Conservation (phyloP, 2,113 vertebrate species). For the Poicephalus meyeri region DNA sequence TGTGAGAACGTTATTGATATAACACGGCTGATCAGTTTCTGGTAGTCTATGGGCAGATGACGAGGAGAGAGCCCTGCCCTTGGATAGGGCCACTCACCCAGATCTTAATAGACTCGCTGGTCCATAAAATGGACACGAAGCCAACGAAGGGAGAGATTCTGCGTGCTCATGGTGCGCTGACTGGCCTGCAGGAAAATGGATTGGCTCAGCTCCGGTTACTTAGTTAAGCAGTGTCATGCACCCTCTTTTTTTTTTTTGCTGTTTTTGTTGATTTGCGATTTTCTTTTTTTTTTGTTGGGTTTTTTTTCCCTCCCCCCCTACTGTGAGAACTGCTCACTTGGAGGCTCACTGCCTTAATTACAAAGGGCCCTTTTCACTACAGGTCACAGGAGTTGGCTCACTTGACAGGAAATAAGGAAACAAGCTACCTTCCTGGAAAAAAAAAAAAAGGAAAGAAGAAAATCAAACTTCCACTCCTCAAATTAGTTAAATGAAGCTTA, state of each 20-base stretch:
- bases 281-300: not conserved
- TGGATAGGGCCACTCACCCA: slow-evolving; percentile 62
- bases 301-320: slow-evolving; percentile 15
- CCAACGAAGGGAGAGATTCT: slow-evolving; percentile 68
- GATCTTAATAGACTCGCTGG: slow-evolving; percentile 78
- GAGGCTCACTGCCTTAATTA: slow-evolving; percentile 81
- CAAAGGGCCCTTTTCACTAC: slow-evolving; percentile 81
- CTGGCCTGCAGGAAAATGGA: slow-evolving; percentile 53
- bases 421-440: slow-evolving; percentile 79
- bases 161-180: not conserved
- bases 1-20: slow-evolving; percentile 88
- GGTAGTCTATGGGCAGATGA: slow-evolving; percentile 63
- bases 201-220: slow-evolving; percentile 69
- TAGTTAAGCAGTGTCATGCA: slow-evolving; percentile 70
- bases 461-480: slow-evolving; percentile 77
- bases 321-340: slow-evolving; percentile 82
- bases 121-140: slow-evolving; percentile 73
- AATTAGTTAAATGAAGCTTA: slow-evolving; percentile 87
- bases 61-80: slow-evolving; percentile 38
- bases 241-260: not conserved
- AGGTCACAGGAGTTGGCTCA: slow-evolving; percentile 82
- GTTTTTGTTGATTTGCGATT: not conserved
- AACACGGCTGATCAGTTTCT: slow-evolving; percentile 83
- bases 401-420: slow-evolving; percentile 85
- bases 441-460: slow-evolving; percentile 43